These are phyloP conservation scores for Scomber japonicus DNA, from an alignment of 2,113 vertebrate genomes.

Conservation along the genomic window DNA sequence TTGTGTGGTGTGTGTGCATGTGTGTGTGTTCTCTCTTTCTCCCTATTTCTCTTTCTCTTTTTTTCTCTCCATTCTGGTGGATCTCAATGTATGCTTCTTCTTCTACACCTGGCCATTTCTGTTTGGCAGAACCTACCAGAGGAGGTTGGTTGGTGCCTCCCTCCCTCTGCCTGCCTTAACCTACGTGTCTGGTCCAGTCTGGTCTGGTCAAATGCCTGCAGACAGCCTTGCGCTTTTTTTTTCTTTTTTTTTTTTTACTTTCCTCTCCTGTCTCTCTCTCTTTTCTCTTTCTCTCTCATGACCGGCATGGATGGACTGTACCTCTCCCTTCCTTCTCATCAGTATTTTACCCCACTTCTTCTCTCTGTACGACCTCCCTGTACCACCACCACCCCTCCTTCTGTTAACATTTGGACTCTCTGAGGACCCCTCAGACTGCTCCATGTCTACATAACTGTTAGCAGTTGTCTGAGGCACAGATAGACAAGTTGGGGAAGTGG, in stretches of 20 bases:
- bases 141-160: constrained; percentile 87
- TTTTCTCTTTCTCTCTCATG: constrained; percentile 64
- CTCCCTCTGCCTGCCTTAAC: constrained; percentile 80
- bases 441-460: constrained; percentile 39
- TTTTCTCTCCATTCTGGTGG: constrained; percentile 81
- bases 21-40: constrained; percentile 72
- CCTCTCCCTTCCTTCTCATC: constrained; percentile 50
- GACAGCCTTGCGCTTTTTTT: constrained; percentile 70
- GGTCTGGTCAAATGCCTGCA: constrained; percentile 79
- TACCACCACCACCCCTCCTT: constrained; percentile 46
- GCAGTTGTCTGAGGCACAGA: constrained; percentile 36
- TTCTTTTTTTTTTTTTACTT: constrained; percentile 8
- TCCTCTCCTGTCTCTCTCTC: constrained; percentile 38
- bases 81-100: constrained; percentile 79
- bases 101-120: constrained; percentile 82
- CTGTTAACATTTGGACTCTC: constrained; percentile 41
- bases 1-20: constrained; percentile 75
- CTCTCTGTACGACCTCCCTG: constrained; percentile 54
- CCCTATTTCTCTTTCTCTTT: constrained; percentile 57
- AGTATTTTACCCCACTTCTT: constrained; percentile 53
- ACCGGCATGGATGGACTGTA: constrained; percentile 77
- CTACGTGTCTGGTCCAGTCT: constrained; percentile 75
- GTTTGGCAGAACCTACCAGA: constrained; percentile 87
- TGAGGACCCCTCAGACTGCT: constrained; percentile 41
- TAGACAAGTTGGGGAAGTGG: constrained; percentile 27